Evolutionary conservation across 1,140 invertebrate species (phyloP).

Genomic region (Agrypnia vestita): DNA sequence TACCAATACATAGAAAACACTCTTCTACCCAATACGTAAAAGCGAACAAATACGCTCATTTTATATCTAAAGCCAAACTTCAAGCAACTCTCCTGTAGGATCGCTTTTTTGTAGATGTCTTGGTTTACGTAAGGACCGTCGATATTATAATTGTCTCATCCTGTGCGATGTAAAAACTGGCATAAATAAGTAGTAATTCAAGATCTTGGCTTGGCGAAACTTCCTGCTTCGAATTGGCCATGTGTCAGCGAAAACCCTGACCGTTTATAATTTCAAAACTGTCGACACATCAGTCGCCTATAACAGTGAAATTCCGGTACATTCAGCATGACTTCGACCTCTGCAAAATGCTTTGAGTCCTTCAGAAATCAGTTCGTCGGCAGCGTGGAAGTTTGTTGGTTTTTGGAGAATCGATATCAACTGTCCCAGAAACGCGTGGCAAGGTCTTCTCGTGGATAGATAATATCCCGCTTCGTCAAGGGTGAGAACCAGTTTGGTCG

Average conservation of each 20-base stretch:
- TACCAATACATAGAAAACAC: no score
- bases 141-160: no score
- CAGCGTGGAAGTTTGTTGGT: not conserved
- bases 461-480: conserved; percentile 64
- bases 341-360: conserved; percentile 50
- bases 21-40: no score
- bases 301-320: conserved; percentile 2
- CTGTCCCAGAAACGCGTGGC: conserved; percentile 67
- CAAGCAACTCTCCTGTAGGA: no score
- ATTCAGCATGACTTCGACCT: conserved; percentile 19
- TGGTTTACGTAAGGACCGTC: no score
- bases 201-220: no score
- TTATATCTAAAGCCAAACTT: no score
- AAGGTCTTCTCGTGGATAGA: conserved; percentile 65
- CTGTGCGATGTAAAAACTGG: no score
- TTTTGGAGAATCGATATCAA: conserved; percentile 56
- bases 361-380: conserved; percentile 42
- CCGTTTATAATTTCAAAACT: not conserved
- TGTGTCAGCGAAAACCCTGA: not conserved
- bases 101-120: no score
- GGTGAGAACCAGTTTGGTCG: conserved; percentile 62
- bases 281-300: not conserved
- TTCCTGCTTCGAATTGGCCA: no score
- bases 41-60: no score
- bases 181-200: no score